A percentile compares a stretch with the other conserved stretches of the same genome.
These are phyloP conservation scores for Xenops minutus DNA, from an alignment of 2,797 vertebrate genomes.

Conservation along the genomic window DNA sequence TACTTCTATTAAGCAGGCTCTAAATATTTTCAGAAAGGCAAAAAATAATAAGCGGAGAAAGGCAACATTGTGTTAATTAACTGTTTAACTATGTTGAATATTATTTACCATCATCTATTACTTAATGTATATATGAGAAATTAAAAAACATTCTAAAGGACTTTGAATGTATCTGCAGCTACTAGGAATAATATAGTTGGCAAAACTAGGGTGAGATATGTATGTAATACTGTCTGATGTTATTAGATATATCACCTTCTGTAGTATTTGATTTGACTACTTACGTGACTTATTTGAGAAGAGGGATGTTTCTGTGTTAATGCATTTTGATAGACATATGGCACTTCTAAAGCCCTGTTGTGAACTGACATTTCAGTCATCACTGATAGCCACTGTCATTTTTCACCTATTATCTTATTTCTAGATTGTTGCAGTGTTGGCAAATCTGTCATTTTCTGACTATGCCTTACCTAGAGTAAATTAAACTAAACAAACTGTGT, in stretches of 20 bases:
- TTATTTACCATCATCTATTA: background rate
- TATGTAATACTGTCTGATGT: background rate
- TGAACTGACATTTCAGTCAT: background rate
- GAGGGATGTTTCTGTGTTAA: background rate
- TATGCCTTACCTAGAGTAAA: background rate
- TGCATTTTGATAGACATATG: background rate
- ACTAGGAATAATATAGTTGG: background rate
- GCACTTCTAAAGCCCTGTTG: background rate
- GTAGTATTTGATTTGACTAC: background rate
- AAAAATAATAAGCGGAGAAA: background rate
- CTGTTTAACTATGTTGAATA: background rate
- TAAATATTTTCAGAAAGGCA: background rate
- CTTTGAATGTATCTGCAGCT: background rate
- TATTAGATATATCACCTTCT: background rate
- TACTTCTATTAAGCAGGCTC: background rate
- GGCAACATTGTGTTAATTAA: background rate
- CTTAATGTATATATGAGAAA: background rate
- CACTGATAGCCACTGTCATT: background rate
- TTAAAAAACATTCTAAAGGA: background rate
- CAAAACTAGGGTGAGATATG: background rate
- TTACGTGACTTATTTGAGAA: background rate
- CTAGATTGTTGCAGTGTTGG: background rate
- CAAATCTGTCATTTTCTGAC: background rate
- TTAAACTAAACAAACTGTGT: background rate
- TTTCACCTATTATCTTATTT: background rate